Evolutionary conservation across 2,888 invertebrate genomes (phyloP).

Genomic region (Phymatocera aterrima): DNA sequence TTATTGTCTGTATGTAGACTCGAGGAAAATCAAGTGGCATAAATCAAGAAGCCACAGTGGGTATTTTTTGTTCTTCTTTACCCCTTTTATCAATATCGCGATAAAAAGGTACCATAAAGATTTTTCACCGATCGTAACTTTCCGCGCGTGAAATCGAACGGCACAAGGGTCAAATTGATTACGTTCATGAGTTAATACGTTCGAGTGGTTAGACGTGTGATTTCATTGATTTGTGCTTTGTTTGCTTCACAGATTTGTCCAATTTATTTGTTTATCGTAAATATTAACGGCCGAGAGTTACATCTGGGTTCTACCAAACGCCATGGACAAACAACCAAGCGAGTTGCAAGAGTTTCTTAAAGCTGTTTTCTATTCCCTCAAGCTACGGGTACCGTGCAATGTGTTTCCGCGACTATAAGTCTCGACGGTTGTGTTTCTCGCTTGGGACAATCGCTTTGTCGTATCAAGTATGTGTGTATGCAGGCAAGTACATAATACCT

Average conservation of each 20-base stretch:
- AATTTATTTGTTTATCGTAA: constrained; percentile 38
- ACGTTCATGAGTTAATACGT: neutral
- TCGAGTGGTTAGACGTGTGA: neutral
- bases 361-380: constrained; percentile 3
- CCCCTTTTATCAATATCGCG: neutral
- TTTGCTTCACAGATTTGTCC: neutral
- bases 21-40: neutral
- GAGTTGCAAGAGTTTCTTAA: constrained; percentile 5
- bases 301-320: constrained; percentile 38
- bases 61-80: neutral
- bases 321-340: constrained; percentile 9
- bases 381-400: neutral
- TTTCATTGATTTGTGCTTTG: neutral
- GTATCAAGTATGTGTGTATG: neutral
- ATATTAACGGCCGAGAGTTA: constrained; percentile 36
- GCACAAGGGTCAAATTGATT: neutral
- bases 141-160: neutral
- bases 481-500: neutral
- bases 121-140: neutral
- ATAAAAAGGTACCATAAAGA: neutral
- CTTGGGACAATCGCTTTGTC: constrained; percentile 36
- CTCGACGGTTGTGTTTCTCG: constrained; percentile 19
- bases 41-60: neutral
- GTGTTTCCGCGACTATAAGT: neutral
- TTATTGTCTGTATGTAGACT: neutral